Conservation (phyloP, 2,113 vertebrate species). For the Peucedramus taeniatus region DNA sequence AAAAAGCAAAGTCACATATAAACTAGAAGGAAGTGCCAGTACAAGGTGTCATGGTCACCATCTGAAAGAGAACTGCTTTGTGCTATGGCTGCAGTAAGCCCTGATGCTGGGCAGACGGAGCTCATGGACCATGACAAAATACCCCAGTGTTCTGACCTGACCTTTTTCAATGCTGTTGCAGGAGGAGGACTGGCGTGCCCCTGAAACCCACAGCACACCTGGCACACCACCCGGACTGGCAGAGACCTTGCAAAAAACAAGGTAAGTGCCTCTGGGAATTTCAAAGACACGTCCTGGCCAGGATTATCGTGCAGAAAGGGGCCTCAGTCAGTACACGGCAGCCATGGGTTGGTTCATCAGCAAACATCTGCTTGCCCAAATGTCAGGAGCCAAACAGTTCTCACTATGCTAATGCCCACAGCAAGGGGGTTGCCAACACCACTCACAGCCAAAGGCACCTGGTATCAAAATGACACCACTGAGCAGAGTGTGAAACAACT, state of each 20-base stretch:
- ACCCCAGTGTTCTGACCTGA: neutral
- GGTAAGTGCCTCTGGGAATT: neutral
- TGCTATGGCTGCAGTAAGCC: neutral
- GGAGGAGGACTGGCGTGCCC: neutral
- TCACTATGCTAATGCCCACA: neutral
- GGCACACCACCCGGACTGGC: rapidly evolving
- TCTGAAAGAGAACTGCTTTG: neutral
- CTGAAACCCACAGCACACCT: neutral
- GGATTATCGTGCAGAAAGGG: neutral
- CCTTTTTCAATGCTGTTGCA: neutral
- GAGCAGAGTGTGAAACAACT: neutral
- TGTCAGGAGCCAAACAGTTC: neutral
- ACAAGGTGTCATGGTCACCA: neutral
- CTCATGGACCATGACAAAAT: neutral
- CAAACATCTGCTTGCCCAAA: neutral
- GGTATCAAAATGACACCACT: neutral
- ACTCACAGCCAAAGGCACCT: neutral
- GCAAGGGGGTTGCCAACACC: neutral
- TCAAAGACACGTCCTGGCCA: neutral
- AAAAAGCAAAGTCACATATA: neutral
- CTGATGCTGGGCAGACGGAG: neutral
- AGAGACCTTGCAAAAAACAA: neutral
- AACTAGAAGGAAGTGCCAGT: neutral
- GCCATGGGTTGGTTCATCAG: neutral
- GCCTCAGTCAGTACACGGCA: neutral